Base-by-base conservation (phyloP, 2,888 invertebrate species). In the Mystacides longicornis region DNA sequence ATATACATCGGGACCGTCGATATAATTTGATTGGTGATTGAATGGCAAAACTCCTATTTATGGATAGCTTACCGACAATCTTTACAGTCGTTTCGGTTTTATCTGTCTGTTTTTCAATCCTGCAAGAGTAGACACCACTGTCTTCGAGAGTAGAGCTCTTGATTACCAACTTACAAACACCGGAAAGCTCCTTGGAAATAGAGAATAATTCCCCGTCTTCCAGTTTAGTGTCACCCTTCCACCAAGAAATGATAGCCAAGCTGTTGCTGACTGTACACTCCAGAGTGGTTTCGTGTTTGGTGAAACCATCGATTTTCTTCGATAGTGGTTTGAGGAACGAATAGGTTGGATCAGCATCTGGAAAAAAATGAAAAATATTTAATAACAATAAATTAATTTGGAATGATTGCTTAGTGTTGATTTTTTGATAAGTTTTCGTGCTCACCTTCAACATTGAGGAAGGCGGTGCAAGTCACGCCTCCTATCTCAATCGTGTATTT, bases 401-500 rank as follows among this genome's bases (percentile, higher is more conserved):
- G 11, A 7, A 37, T n/a, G 4, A 7, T 37, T 37, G 14, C 3
- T 7, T 37, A 37, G 3, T 3, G 4, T 3, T 14, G 14, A 14
- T 14, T n/a, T 37, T 37, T 3, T 37, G 37, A 7, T 3, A 7
- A 3, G 7, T 7, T 7, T 37, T 7, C 37, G 14, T 37, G 14
- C 45, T 2, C 70, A 86, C 87, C 86, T 67, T 97, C 96, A 20
- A 99, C 97, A 73, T 89, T 93, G 54, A 99, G 82, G 77, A 93
- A 92, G 47, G 89, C 96, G 19, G 92, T 88, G 64, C 89, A 90
- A 52, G 86, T 83, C 49, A 91, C 82, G 52, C 95, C 93, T 65
- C 91, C 89, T 64, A 97, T 93, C 77, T 98, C 95, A 65, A 96
- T 87, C 0, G 91, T 92, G 69, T 96, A 97, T 77, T 95, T 95